phyloP scores from a whole-genome alignment of 2,888 invertebrate species.

The Hemithea aestivaria region DNA sequence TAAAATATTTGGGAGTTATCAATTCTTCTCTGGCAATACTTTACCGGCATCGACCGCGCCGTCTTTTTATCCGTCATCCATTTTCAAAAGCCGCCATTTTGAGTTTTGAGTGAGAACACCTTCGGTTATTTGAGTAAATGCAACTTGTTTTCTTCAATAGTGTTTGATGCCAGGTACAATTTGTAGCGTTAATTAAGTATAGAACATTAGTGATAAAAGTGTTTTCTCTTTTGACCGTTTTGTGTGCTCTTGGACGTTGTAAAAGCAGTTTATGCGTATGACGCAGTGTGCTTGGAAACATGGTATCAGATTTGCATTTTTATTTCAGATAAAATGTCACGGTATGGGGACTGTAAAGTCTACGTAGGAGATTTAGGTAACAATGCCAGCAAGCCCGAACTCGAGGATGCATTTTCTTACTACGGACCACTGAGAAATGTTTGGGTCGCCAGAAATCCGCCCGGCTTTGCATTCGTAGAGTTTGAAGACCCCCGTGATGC shows the following conservation, averaged over 20 bases:
- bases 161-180: conserved; percentile 15
- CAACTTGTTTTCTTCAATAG: conserved; percentile 13
- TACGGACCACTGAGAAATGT: conserved; percentile 96
- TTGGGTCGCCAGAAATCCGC: conserved; percentile 98
- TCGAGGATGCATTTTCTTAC: conserved; percentile 95
- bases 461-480: conserved; percentile 97
- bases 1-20: no score
- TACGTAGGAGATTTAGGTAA: conserved; percentile 97
- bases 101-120: conserved; percentile 1
- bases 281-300: conserved; percentile 9
- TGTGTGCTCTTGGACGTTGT: background rate
- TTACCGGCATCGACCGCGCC: no score
- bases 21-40: no score
- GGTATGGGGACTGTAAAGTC: conserved; percentile 94
- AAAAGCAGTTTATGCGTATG: conserved; percentile 8
- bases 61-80: background rate
- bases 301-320: conserved; percentile 4
- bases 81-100: conserved; percentile 13
- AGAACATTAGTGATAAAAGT: no score
- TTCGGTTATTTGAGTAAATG: conserved; percentile 15
- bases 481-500: conserved; percentile 96
- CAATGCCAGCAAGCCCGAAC: conserved; percentile 93
- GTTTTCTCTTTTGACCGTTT: no score
- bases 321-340: conserved; percentile 79
- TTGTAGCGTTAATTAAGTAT: no score